Conservation (phyloP, 2,888 invertebrate species). For the Drosophila nr. perissopoda region DNA sequence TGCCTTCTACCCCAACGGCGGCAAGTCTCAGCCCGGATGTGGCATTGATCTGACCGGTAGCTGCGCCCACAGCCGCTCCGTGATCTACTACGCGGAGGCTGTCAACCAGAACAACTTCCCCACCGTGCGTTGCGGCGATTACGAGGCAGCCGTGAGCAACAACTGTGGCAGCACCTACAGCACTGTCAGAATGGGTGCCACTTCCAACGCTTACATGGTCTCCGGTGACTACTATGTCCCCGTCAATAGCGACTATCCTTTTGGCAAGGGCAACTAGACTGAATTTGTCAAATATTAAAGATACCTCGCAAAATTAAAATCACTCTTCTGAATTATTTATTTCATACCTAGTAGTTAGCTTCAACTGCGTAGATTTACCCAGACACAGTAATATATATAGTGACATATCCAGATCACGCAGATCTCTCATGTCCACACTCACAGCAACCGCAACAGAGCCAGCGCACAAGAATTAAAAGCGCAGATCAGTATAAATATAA, state of each 20-base stretch:
- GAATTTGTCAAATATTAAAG: constrained; percentile 30
- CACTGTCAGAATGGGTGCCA: constrained; percentile 75
- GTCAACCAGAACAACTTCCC: constrained; percentile 75
- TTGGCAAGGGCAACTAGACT: constrained; percentile 65
- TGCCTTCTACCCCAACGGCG: constrained; percentile 86
- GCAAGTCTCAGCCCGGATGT: constrained; percentile 86
- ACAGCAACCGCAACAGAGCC: too few species aligned
- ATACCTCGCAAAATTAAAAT: constrained; percentile 2
- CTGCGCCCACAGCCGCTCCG: constrained; percentile 85
- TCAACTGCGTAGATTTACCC: not conserved
- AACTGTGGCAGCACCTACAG: constrained; percentile 73
- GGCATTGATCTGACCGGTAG: constrained; percentile 81
- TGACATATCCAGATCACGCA: too few species aligned
- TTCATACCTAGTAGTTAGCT: not conserved
- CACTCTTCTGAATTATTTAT: not conserved
- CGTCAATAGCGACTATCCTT: constrained; percentile 72
- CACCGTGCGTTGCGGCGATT: constrained; percentile 65
- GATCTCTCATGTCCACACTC: too few species aligned
- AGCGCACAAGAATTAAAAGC: too few species aligned
- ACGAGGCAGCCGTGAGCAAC: constrained; percentile 78
- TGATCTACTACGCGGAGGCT: constrained; percentile 85
- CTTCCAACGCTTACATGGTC: constrained; percentile 71
- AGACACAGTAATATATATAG: not conserved
- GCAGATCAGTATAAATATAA: too few species aligned
- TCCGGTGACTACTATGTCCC: constrained; percentile 81